phyloP scores from a whole-genome alignment of 2,113 vertebrate species.

The Haliaeetus leucogaster region DNA sequence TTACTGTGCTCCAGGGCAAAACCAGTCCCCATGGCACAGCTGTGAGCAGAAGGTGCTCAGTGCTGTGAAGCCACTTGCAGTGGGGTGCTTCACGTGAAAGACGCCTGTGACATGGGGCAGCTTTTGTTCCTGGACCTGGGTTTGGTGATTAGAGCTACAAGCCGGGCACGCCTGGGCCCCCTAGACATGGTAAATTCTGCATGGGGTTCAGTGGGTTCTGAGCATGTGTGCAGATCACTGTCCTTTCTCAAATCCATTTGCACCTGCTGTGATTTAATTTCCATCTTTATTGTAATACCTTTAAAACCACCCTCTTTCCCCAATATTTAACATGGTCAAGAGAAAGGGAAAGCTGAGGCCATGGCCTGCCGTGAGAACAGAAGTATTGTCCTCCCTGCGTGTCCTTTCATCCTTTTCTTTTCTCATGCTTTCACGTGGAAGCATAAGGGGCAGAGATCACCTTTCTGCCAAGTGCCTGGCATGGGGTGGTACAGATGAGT shows the following conservation, averaged over 20 bases:
- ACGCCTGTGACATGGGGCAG: not conserved
- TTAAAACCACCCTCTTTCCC: not conserved
- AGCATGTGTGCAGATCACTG: rapidly evolving
- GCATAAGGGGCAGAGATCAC: not conserved
- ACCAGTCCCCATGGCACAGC: not conserved
- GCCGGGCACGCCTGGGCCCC: rapidly evolving
- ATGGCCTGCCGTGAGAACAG: not conserved
- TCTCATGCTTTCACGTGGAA: not conserved
- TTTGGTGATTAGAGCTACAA: not conserved
- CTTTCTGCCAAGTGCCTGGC: not conserved
- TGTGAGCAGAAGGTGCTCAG: not conserved
- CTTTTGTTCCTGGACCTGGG: rapidly evolving
- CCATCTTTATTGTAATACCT: not conserved
- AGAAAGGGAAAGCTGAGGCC: not conserved
- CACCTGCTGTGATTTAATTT: not conserved
- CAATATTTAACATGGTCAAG: not conserved
- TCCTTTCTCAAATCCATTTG: not conserved
- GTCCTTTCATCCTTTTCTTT: not conserved
- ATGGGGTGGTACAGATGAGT: not conserved
- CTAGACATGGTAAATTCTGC: not conserved
- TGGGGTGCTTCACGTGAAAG: not conserved
- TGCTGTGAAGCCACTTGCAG: not conserved
- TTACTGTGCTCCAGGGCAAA: not conserved
- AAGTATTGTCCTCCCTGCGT: not conserved
- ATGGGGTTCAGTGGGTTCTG: not conserved